These are phyloP conservation scores for Zaprionus taronus DNA, from an alignment of 1,140 invertebrate genomes.

Conservation along the genomic window DNA sequence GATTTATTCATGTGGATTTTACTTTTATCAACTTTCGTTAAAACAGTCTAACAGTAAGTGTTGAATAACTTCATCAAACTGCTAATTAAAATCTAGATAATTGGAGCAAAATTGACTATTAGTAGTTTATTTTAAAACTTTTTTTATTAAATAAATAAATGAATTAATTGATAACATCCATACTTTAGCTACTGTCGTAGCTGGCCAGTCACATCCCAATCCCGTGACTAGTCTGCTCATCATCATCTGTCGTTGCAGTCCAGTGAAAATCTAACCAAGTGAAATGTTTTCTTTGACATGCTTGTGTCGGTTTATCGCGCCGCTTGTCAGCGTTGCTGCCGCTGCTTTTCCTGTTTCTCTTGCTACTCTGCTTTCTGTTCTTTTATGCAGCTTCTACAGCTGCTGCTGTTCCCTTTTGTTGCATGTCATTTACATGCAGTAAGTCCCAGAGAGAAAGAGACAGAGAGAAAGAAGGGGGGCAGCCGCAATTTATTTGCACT, in stretches of 20 bases:
- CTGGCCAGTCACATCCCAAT: background rate
- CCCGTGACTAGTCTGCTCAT: slow-evolving; percentile 23
- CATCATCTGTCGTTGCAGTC: slow-evolving; percentile 61
- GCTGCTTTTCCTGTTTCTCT: background rate
- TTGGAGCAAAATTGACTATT: too few relatives aligned
- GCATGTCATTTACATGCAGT: slow-evolving; percentile 72
- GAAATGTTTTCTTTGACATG: slow-evolving; percentile 80
- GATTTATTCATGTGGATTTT: background rate
- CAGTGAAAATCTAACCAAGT: slow-evolving; percentile 75
- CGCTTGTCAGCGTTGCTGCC: slow-evolving; percentile 70
- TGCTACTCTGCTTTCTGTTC: slow-evolving; percentile 4
- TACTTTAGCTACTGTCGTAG: too few relatives aligned
- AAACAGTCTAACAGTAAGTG: too few relatives aligned
- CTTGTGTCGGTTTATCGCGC: slow-evolving; percentile 80
- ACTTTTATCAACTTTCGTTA: background rate
- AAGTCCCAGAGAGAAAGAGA: background rate
- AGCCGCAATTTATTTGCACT: slow-evolving; percentile 80
- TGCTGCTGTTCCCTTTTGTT: slow-evolving; percentile 60
- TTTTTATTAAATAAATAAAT: too few relatives aligned
- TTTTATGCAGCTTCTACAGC: slow-evolving; percentile 39
- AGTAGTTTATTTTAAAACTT: too few relatives aligned
- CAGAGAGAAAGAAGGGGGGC: slow-evolving; percentile 38
- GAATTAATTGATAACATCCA: too few relatives aligned
- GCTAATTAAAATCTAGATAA: too few relatives aligned
- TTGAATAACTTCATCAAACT: too few relatives aligned